phyloP scores from a whole-genome alignment of 2,888 invertebrate species.

The Crossocerus cetratus region DNA sequence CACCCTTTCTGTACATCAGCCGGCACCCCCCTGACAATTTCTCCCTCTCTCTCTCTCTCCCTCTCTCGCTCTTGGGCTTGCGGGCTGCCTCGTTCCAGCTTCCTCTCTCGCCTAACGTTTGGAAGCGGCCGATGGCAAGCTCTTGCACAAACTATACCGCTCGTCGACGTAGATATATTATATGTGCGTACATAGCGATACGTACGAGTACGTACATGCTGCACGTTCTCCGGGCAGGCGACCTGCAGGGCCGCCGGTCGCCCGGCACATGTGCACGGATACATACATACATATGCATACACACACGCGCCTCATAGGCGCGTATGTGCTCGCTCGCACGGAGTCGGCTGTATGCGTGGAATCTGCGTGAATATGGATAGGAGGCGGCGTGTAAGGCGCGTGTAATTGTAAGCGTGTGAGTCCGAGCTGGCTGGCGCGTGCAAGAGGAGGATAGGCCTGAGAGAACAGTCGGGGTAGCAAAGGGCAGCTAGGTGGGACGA shows the following conservation, averaged over 20 bases:
- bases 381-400: slow-evolving; percentile 53
- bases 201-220: slow-evolving; percentile 39
- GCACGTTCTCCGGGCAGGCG: slow-evolving; percentile 19
- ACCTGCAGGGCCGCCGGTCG: background rate
- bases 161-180: slow-evolving; percentile 54
- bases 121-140: slow-evolving; percentile 54
- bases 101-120: slow-evolving; percentile 17
- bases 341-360: slow-evolving; percentile 32
- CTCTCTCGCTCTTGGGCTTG: slow-evolving; percentile 15
- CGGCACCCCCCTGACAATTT: slow-evolving; percentile 1
- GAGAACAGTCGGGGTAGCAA: background rate
- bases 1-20: slow-evolving; percentile 44
- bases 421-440: slow-evolving; percentile 6
- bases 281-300: background rate
- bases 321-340: too few species aligned
- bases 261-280: background rate
- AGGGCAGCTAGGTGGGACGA: slow-evolving; percentile 24
- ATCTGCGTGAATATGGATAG: slow-evolving; percentile 42
- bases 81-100: slow-evolving; percentile 36
- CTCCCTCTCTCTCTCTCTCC: slow-evolving; percentile 6
- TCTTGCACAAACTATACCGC: slow-evolving; percentile 58
- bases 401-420: slow-evolving; percentile 45
- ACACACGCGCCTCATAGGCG: background rate
- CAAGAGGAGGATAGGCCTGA: slow-evolving; percentile 27
- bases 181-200: slow-evolving; percentile 48